Evolutionary conservation across 2,113 vertebrate species (phyloP), one percentile per base, ranked within the genome.

Genomic region (Campylorhamphus procurvoides): DNA sequence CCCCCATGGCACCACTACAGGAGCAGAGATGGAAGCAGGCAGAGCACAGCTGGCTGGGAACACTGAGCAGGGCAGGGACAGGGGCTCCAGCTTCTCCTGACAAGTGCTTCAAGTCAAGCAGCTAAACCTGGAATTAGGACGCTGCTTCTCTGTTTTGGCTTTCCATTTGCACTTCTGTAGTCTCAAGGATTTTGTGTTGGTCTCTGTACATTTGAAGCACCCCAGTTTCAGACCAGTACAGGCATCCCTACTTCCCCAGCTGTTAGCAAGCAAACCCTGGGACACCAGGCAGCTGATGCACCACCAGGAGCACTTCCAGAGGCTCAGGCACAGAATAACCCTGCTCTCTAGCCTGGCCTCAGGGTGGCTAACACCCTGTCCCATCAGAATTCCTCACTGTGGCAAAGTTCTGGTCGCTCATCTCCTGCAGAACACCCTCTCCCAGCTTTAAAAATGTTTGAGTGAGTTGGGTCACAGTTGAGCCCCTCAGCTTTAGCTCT

Each of bases 31-130:
- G 1, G 7, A 88, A 78, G 77, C 68, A 81, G 59, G 64, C 53
- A 87, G 82, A 90, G 66, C 67, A 62, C 46, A 67, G 66, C 77
- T 71, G 46, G 63, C 60, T 67, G 56, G 50, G 52, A 68, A 91
- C 71, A 76, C 59, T 55, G 49, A 66, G 75, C 67, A 71, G 59
- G 72, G 55, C 46, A 55, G 42, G 62, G 72, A 69, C 33, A 64
- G 25, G 59, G 19, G 2, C 31, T 77, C 55, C 87, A 69, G 49
- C n/a, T 37, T 84, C 52, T 55, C 76, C 42, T 78, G 19, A 18
- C 17, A 16, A 12, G 16, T 22, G 27, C 64, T 87, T 76, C 81
- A 89, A 55, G 73, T 35, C 52, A 67, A 78, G 69, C 29, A 37
- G 18, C 44, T 78, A 31, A 31, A 24, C 16, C 14, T 47, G 28